These are phyloP conservation scores for Condylura cristata DNA, from an alignment of 2,113 vertebrate genomes.

Conservation along the genomic window DNA sequence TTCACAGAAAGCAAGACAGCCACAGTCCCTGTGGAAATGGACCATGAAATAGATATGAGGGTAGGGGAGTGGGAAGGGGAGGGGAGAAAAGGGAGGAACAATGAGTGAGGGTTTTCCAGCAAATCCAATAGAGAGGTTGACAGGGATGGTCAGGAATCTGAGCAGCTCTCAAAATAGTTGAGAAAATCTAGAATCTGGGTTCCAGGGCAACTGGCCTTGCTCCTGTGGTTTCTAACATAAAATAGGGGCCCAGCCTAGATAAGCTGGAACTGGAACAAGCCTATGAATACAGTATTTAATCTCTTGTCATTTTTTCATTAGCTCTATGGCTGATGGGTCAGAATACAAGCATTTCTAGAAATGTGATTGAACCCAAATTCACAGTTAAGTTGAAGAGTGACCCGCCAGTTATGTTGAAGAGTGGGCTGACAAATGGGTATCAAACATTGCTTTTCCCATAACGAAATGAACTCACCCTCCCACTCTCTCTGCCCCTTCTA, in stretches of 20 bases:
- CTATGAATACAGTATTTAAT: not conserved
- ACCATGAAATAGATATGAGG: not conserved
- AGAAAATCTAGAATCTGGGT: not conserved
- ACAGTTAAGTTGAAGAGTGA: not conserved
- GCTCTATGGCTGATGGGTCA: not conserved
- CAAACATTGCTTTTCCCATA: not conserved
- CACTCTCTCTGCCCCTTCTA: not conserved
- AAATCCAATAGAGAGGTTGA: not conserved
- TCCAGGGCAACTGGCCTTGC: not conserved
- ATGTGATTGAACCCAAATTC: not conserved
- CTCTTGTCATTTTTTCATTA: not conserved
- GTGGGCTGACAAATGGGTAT: not conserved
- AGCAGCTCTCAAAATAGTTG: not conserved
- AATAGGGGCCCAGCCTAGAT: not conserved
- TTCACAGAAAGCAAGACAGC: not conserved
- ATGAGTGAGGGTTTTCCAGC: not conserved
- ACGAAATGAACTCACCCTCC: not conserved
- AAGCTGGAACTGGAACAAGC: not conserved
- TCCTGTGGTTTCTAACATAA: not conserved
- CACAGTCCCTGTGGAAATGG: accelerated
- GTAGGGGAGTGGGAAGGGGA: accelerated
- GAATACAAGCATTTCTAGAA: not conserved
- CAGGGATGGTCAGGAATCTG: not conserved
- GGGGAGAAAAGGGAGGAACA: not conserved
- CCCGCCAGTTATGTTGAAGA: not conserved